These are phyloP conservation scores for Blennius ocellaris DNA, from an alignment of 2,113 vertebrate species.

Conservation along the genomic window DNA sequence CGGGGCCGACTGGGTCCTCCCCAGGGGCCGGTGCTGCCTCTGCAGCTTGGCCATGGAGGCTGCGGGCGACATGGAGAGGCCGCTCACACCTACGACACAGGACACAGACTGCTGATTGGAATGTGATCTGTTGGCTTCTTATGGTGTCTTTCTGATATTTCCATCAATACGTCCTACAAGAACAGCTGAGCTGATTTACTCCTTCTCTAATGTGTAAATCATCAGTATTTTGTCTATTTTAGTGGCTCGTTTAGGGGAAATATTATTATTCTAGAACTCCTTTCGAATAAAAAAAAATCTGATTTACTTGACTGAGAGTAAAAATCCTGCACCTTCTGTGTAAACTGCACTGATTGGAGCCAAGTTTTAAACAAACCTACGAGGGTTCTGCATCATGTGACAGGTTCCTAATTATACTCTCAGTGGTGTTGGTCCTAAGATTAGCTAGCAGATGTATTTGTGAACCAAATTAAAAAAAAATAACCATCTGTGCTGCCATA, in stretches of 20 bases:
- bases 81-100: slow-evolving; percentile 83
- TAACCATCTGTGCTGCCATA: slow-evolving; percentile 64
- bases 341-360: not conserved
- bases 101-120: not conserved
- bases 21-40: slow-evolving; percentile 90
- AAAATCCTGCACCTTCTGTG: not conserved
- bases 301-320: not conserved
- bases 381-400: not conserved
- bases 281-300: slow-evolving; percentile 17
- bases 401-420: not conserved
- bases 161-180: too few species aligned
- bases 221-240: not conserved
- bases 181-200: too few species aligned
- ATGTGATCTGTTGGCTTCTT: too few species aligned
- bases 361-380: not conserved
- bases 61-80: slow-evolving; percentile 85
- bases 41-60: slow-evolving; percentile 92
- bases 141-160: too few species aligned
- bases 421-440: slow-evolving; percentile 41
- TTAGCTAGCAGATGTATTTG: slow-evolving; percentile 61
- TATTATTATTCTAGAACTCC: slow-evolving; percentile 11
- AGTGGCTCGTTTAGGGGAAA: slow-evolving; percentile 7
- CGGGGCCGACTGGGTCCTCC: slow-evolving; percentile 81
- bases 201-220: too few species aligned
- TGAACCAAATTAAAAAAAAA: slow-evolving; percentile 30